Conservation (phyloP, 2,113 vertebrate genomes). For the Glaucidium brasilianum region DNA sequence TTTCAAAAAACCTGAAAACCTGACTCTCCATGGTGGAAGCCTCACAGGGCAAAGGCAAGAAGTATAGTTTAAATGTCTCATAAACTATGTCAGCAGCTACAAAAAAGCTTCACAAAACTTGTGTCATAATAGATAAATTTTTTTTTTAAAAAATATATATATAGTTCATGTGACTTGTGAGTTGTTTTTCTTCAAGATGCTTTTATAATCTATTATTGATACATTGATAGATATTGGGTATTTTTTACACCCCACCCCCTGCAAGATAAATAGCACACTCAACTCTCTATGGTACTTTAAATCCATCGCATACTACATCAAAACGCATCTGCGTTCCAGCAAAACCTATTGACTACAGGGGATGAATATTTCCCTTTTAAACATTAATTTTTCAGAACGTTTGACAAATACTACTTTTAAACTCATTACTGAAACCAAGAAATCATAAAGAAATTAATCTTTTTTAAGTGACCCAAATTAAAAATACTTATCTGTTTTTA, state of each 20-base stretch:
- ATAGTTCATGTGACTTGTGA: background rate
- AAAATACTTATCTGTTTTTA: background rate
- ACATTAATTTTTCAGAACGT: background rate
- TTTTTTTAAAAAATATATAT: no score
- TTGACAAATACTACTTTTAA: background rate
- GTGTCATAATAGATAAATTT: background rate
- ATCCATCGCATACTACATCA: background rate
- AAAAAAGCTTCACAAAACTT: background rate
- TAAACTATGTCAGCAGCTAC: background rate
- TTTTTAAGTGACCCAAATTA: background rate
- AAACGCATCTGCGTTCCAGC: background rate
- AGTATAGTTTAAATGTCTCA: background rate
- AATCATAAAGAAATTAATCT: fast-evolving
- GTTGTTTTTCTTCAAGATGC: background rate
- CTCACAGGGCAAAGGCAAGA: background rate
- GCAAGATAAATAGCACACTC: background rate
- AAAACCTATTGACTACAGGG: background rate
- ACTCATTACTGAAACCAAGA: background rate
- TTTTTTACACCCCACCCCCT: background rate
- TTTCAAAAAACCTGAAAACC: background rate
- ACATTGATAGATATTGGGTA: background rate
- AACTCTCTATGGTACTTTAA: background rate
- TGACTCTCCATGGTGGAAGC: background rate
- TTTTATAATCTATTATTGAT: background rate
- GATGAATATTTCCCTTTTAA: background rate